A percentile compares a stretch with the other conserved stretches of the same genome.
Evolutionary conservation across 2,797 vertebrate species (phyloP).

Genomic region (Halcyon badia): DNA sequence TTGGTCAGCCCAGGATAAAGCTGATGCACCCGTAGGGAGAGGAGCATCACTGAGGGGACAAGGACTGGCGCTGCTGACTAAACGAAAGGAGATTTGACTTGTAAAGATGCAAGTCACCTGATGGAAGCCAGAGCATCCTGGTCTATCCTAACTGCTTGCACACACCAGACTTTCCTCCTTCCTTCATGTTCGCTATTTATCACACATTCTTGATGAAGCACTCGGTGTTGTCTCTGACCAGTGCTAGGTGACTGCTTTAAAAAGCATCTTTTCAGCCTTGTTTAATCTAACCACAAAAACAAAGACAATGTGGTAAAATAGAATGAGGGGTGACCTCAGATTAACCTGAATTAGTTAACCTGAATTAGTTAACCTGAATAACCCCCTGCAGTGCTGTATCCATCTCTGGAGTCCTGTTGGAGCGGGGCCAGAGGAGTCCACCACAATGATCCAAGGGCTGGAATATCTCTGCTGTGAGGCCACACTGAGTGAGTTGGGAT

Average conservation of each 20-base stretch:
- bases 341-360: background rate
- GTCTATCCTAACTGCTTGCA: background rate
- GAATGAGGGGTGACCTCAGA: background rate
- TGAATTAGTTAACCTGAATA: too few relatives aligned
- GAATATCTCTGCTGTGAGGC: background rate
- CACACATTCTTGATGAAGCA: background rate
- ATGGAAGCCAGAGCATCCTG: background rate
- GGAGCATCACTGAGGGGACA: background rate
- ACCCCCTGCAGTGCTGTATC: background rate
- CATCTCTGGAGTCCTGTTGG: background rate
- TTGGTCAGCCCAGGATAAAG: background rate
- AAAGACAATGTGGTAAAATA: too few relatives aligned
- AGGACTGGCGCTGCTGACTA: background rate
- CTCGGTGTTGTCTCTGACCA: background rate
- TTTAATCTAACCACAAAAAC: background rate
- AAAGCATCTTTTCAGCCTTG: background rate
- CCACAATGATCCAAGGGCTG: background rate
- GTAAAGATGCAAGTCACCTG: background rate
- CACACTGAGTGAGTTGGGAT: background rate
- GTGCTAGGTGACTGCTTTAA: background rate
- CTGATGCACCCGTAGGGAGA: background rate
- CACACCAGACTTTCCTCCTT: background rate
- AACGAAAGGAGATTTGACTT: background rate
- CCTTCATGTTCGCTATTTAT: accelerated
- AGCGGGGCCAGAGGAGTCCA: background rate